Evolutionary conservation across 2,797 vertebrate species (phyloP).

Genomic region (Miichthys miiuy): DNA sequence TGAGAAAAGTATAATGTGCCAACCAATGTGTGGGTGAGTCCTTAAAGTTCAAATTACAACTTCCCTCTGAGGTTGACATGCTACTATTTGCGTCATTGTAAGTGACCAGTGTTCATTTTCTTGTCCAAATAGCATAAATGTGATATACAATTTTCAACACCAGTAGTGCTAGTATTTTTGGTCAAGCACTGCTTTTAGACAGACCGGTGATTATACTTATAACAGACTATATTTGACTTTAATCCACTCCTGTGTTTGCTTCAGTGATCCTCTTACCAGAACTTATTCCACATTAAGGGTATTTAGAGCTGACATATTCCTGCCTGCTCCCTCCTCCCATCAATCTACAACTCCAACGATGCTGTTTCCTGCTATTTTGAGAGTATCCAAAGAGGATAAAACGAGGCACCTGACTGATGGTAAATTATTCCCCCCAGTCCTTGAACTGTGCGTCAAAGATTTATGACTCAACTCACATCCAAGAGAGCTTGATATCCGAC

Average conservation of each 20-base stretch:
- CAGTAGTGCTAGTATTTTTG: neutral
- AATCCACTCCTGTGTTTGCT: conserved; percentile 73
- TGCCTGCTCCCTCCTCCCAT: conserved; percentile 56
- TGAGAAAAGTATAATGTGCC: conserved; percentile 47
- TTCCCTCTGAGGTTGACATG: conserved; percentile 41
- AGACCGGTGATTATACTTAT: conserved; percentile 45
- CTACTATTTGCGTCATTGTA: conserved; percentile 35
- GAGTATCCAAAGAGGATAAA: conserved; percentile 70
- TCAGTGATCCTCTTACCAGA: conserved; percentile 76
- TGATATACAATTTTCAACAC: conserved; percentile 18
- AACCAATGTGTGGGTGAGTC: conserved; percentile 35
- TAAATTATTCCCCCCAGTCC: conserved; percentile 73
- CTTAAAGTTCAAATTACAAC: conserved; percentile 56
- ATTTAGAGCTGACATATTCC: conserved; percentile 72
- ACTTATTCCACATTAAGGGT: conserved; percentile 78
- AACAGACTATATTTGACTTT: conserved; percentile 68
- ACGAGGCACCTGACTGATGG: conserved; percentile 76
- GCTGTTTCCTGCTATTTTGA: conserved; percentile 75
- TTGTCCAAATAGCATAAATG: conserved; percentile 31
- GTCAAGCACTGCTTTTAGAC: conserved; percentile 41
- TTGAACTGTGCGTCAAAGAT: conserved; percentile 73
- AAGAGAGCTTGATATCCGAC: conserved; percentile 75
- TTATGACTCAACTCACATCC: conserved; percentile 80
- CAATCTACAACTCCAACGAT: conserved; percentile 48
- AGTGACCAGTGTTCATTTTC: conserved; percentile 43